A percentile compares a stretch with the other conserved stretches of the same genome.
Evolutionary conservation across 2,113 vertebrate species (phyloP).

Genomic region (Ginglymostoma cirratum): DNA sequence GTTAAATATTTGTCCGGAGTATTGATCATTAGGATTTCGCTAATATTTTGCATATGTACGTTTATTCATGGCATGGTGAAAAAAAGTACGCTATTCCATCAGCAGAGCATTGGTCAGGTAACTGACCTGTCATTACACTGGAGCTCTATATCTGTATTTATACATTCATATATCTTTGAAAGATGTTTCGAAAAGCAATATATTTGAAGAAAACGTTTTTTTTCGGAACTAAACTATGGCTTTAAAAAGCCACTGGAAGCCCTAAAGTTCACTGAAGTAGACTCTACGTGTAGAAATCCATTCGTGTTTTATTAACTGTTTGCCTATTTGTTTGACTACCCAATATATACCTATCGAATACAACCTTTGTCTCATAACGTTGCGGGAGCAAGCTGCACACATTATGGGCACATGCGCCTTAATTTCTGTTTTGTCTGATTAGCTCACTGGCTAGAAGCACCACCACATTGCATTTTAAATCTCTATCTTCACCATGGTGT

Average conservation of each 20-base stretch:
- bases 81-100: neutral
- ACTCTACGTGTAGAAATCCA: neutral
- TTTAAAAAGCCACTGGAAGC: neutral
- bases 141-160: neutral
- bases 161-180: neutral
- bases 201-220: neutral
- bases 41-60: neutral
- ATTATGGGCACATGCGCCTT: neutral
- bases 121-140: neutral
- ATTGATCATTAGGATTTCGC: neutral
- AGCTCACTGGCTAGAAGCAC: neutral
- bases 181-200: neutral
- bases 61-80: neutral
- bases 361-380: neutral
- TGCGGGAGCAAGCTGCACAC: neutral
- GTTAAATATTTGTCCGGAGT: neutral
- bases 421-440: neutral
- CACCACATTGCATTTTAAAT: neutral
- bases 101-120: neutral
- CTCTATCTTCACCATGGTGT: neutral
- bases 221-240: neutral
- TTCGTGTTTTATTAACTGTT: neutral
- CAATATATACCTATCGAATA: neutral
- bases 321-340: neutral
- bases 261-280: neutral